Evolutionary conservation across 2,113 vertebrate genomes (phyloP).

Genomic region (Phocoena phocoena): DNA sequence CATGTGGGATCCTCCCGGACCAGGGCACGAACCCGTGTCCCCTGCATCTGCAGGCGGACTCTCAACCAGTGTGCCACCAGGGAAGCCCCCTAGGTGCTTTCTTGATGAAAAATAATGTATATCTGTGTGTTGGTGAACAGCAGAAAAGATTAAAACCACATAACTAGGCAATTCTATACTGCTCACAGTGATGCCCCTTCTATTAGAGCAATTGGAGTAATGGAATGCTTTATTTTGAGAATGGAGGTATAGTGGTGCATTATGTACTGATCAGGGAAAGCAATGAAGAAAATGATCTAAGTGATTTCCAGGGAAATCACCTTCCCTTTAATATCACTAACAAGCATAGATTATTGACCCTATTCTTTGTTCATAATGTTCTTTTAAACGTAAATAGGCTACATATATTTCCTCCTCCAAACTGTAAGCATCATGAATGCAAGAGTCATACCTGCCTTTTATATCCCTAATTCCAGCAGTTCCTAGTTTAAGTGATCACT

Average conservation of each 20-base stretch:
- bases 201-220: neutral
- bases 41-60: no score
- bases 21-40: no score
- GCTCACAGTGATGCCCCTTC: neutral
- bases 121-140: neutral
- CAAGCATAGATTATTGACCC: neutral
- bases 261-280: neutral
- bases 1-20: no score
- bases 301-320: neutral
- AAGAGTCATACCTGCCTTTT: neutral
- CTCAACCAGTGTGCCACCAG: no score
- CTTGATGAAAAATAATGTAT: neutral
- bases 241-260: neutral
- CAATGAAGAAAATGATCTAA: neutral
- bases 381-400: neutral
- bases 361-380: neutral
- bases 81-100: neutral
- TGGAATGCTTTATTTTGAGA: neutral
- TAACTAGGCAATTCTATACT: neutral
- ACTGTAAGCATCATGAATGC: neutral
- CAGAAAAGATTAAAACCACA: neutral
- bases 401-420: neutral
- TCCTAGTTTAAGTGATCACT: conserved; percentile 1
- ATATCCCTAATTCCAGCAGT: neutral
- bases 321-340: neutral